Percentiles rank a stretch among this genome's conserved stretches.
Conservation (phyloP, 1,140 invertebrate genomes). For the Oreohelix idahoensis region DNA sequence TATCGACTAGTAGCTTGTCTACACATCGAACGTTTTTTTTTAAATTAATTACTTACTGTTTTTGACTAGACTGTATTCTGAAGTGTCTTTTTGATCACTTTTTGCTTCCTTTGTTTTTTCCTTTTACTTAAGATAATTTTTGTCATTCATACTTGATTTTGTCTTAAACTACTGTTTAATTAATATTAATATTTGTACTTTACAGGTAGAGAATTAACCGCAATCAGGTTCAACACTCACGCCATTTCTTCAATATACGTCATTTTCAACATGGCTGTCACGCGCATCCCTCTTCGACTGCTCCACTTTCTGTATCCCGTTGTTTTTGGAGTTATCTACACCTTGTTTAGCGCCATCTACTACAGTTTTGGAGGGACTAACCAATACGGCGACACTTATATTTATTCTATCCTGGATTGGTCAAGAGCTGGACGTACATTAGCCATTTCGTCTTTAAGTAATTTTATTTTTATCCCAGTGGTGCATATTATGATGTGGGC, state of each 20-base stretch:
- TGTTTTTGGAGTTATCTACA: constrained; percentile 78
- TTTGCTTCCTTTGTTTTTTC: too few relatives aligned
- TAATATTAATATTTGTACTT: too few relatives aligned
- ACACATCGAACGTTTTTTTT: too few relatives aligned
- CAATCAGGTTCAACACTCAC: constrained; percentile 72
- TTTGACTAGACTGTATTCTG: too few relatives aligned
- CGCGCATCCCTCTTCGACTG: constrained; percentile 79
- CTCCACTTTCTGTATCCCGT: constrained; percentile 81
- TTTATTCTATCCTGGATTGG: constrained; percentile 35
- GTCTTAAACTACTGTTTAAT: too few relatives aligned
- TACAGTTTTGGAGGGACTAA: constrained; percentile 79
- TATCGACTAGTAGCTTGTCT: too few relatives aligned
- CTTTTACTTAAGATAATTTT: too few relatives aligned
- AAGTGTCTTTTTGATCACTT: too few relatives aligned
- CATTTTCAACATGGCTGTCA: constrained; percentile 82
- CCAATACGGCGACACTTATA: constrained; percentile 8
- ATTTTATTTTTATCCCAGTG: constrained; percentile 37
- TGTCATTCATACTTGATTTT: too few relatives aligned
- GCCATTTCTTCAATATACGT: constrained; percentile 82
- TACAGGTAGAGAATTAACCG: constrained; percentile 22
- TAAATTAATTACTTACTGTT: too few relatives aligned
- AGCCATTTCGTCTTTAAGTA: constrained; percentile 30
- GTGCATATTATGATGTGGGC: constrained; percentile 20
- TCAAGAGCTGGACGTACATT: constrained; percentile 10
- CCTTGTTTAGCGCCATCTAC: constrained; percentile 82